A percentile compares a stretch with the other conserved stretches of the same genome.
Evolutionary conservation across 1,140 invertebrate species (phyloP).

Genomic region (Drosophila seguyi): DNA sequence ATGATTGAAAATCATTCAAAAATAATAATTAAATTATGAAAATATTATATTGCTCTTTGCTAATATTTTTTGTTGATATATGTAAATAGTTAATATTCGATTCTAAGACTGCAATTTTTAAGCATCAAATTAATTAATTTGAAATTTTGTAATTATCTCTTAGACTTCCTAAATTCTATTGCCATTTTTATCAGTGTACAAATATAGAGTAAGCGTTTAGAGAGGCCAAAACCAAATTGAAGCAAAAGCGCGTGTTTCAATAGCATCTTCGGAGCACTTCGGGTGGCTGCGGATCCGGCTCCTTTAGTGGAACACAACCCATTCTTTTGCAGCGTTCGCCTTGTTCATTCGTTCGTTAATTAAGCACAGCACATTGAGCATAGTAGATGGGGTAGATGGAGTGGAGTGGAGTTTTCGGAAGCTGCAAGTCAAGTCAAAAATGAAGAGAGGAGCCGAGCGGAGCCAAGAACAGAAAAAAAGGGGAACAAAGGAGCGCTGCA

Average conservation of each 20-base stretch:
- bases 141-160: neutral
- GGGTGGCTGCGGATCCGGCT: constrained; percentile 23
- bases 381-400: constrained; percentile 34
- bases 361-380: constrained; percentile 76
- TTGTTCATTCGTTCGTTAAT: constrained; percentile 60
- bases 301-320: constrained; percentile 34
- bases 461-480: constrained; percentile 51
- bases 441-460: constrained; percentile 41
- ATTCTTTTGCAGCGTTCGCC: constrained; percentile 41
- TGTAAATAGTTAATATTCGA: too few species aligned
- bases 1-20: neutral
- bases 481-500: constrained; percentile 41
- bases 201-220: constrained; percentile 60
- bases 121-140: neutral
- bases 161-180: too few species aligned
- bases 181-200: constrained; percentile 17
- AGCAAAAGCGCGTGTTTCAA: constrained; percentile 70
- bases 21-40: too few species aligned
- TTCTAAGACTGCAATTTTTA: too few species aligned
- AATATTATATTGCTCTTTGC: too few species aligned
- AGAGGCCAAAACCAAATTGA: constrained; percentile 74
- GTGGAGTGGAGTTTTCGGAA: constrained; percentile 53
- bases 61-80: too few species aligned
- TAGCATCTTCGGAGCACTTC: constrained; percentile 60
- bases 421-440: constrained; percentile 79